These are phyloP conservation scores for Hormaphis cornu DNA, from an alignment of 1,140 invertebrate genomes.

Conservation along the genomic window DNA sequence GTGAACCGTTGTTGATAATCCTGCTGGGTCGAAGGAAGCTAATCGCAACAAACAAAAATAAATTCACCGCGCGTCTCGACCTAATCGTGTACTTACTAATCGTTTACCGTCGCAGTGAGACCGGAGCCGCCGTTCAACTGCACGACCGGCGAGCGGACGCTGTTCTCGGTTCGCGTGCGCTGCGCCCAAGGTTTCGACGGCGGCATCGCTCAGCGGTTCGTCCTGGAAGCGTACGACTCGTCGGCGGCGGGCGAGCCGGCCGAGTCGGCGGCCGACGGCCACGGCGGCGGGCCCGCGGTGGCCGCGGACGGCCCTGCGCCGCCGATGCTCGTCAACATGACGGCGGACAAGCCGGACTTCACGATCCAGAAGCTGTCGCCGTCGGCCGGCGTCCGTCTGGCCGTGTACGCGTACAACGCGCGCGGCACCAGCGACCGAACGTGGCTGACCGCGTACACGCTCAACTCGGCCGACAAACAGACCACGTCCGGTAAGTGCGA, in stretches of 20 bases:
- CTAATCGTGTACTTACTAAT: too few species aligned
- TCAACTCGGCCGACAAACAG: slow-evolving; percentile 68
- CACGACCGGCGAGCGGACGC: slow-evolving; percentile 66
- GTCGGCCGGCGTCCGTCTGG: slow-evolving; percentile 57
- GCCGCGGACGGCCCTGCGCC: slow-evolving; percentile 60
- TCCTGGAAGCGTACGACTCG: slow-evolving; percentile 63
- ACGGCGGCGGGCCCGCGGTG: slow-evolving; percentile 48
- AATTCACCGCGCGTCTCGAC: too few species aligned
- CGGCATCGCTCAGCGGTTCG: slow-evolving; percentile 59
- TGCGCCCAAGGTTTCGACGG: slow-evolving; percentile 73
- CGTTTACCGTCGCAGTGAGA: slow-evolving; percentile 44
- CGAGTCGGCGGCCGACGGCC: background rate
- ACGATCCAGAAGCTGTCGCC: slow-evolving; percentile 48
- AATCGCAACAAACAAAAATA: too few species aligned
- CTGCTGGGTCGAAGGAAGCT: too few species aligned
- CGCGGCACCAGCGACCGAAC: slow-evolving; percentile 68
- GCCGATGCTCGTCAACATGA: slow-evolving; percentile 53
- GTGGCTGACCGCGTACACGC: slow-evolving; percentile 53
- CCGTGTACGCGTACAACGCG: slow-evolving; percentile 70
- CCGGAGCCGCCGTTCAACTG: slow-evolving; percentile 73
- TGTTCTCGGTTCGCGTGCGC: slow-evolving; percentile 65
- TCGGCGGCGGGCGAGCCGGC: slow-evolving; percentile 40
- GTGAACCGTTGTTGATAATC: too few species aligned
- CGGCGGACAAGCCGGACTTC: slow-evolving; percentile 6
- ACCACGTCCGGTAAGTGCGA: slow-evolving; percentile 53